phyloP scores from a whole-genome alignment of 1,140 invertebrate species.

The Neuroterus valhalla region DNA sequence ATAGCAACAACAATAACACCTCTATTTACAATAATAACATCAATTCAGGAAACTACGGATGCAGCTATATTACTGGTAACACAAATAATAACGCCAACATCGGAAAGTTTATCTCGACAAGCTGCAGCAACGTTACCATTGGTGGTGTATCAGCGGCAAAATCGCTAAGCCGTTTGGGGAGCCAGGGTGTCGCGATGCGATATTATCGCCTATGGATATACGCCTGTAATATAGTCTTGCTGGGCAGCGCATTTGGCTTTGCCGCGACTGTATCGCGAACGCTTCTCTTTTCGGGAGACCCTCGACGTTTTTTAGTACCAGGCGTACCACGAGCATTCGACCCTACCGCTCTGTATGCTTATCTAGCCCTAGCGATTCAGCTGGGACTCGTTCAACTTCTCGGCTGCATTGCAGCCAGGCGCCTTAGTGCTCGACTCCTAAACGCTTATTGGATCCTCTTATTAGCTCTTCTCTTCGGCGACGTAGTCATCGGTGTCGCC shows the following conservation, averaged over 20 bases:
- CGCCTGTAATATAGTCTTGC: slow-evolving; percentile 90
- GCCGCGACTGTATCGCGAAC: slow-evolving; percentile 84
- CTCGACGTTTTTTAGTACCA: slow-evolving; percentile 81
- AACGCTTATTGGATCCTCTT: slow-evolving; percentile 91
- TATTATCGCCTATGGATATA: slow-evolving; percentile 96
- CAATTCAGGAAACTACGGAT: slow-evolving; percentile 36
- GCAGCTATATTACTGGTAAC: slow-evolving; percentile 37
- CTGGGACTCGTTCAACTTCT: slow-evolving; percentile 82
- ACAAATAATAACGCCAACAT: slow-evolving; percentile 54
- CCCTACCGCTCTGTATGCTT: slow-evolving; percentile 89
- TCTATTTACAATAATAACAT: slow-evolving; percentile 35
- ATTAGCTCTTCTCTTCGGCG: slow-evolving; percentile 86
- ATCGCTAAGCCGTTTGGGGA: slow-evolving; percentile 61
- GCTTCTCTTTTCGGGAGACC: slow-evolving; percentile 79
- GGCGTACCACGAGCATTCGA: slow-evolving; percentile 84
- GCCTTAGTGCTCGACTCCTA: slow-evolving; percentile 86
- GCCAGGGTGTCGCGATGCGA: slow-evolving; percentile 74
- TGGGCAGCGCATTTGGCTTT: slow-evolving; percentile 88
- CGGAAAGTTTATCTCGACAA: slow-evolving; percentile 44
- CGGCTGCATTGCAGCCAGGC: slow-evolving; percentile 86
- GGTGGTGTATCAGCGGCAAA: slow-evolving; percentile 58
- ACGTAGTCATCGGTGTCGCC: slow-evolving; percentile 88
- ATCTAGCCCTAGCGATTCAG: slow-evolving; percentile 84
- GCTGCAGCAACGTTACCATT: slow-evolving; percentile 56
- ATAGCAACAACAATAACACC: slow-evolving; percentile 37